Conservation (phyloP, 2,888 invertebrate genomes). For the Drosophila phalerata region DNA sequence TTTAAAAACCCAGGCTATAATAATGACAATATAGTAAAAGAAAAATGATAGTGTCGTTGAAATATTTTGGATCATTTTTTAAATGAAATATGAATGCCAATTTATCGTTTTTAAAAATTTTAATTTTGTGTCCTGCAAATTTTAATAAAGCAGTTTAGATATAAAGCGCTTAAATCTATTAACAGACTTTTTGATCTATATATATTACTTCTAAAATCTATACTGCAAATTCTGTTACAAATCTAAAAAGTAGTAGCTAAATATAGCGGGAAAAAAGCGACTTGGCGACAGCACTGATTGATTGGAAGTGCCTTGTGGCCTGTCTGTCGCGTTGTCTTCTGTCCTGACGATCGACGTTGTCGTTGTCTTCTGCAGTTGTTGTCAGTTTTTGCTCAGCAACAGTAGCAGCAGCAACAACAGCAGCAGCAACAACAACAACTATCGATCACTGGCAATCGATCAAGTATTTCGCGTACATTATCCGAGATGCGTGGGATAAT, state of each 20-base stretch:
- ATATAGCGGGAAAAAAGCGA: conserved; percentile 3
- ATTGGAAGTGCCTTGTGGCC: conserved; percentile 45
- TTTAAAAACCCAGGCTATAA: too few species aligned
- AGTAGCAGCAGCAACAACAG: conserved; percentile 28
- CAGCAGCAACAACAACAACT: conserved; percentile 54
- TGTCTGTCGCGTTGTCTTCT: conserved; percentile 29
- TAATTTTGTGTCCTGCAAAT: too few species aligned
- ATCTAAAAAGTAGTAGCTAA: not conserved
- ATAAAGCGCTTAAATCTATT: too few species aligned
- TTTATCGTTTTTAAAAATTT: too few species aligned
- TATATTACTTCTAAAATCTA: not conserved
- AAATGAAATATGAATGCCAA: too few species aligned
- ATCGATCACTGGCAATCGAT: conserved; percentile 79
- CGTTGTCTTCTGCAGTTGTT: conserved; percentile 57
- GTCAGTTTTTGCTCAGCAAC: conserved; percentile 63
- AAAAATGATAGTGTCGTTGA: too few species aligned
- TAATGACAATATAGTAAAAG: too few species aligned
- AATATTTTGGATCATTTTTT: too few species aligned
- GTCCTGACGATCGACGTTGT: conserved; percentile 44
- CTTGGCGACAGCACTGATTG: conserved; percentile 10
- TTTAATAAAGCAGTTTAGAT: too few species aligned
- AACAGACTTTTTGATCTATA: not conserved
- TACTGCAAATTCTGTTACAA: not conserved
- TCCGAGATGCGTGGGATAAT: conserved; percentile 84
- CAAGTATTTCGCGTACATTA: conserved; percentile 83